These are phyloP conservation scores for Lysiphlebus fabarum DNA, from an alignment of 1,140 invertebrate genomes.

Conservation along the genomic window DNA sequence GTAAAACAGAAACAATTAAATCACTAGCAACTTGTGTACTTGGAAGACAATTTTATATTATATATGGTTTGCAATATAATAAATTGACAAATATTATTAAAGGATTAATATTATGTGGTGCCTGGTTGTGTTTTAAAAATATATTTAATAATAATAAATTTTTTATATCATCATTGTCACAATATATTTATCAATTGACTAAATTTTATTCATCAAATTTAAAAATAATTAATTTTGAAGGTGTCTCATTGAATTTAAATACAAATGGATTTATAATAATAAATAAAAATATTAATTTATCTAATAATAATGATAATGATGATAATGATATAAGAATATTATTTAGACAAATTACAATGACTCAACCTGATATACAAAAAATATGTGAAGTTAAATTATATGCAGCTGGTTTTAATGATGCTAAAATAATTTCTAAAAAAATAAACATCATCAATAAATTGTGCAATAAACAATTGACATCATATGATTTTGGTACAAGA, in stretches of 20 bases:
- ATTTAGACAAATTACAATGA: slow-evolving; percentile 68
- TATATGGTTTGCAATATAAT: slow-evolving; percentile 66
- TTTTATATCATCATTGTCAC: slow-evolving; percentile 56
- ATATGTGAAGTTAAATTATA: slow-evolving; percentile 67
- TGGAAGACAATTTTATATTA: slow-evolving; percentile 64
- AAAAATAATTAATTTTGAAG: slow-evolving; percentile 61
- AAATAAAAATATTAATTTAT: slow-evolving; percentile 64
- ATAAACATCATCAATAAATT: slow-evolving; percentile 61
- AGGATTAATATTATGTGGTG: slow-evolving; percentile 64
- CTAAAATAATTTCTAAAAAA: slow-evolving; percentile 60
- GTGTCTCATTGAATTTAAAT: slow-evolving; percentile 60
- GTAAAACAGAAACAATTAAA: slow-evolving; percentile 71
- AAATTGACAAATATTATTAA: slow-evolving; percentile 59
- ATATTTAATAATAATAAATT: slow-evolving; percentile 62
- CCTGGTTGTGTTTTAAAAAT: slow-evolving; percentile 72
- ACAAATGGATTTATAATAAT: slow-evolving; percentile 62
- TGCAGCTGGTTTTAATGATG: slow-evolving; percentile 64
- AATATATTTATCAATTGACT: slow-evolving; percentile 57
- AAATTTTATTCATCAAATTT: slow-evolving; percentile 55
- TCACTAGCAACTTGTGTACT: slow-evolving; percentile 63
- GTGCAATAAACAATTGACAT: slow-evolving; percentile 62
- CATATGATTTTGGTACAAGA: slow-evolving; percentile 59
- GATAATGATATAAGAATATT: slow-evolving; percentile 64
- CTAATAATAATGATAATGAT: slow-evolving; percentile 56
- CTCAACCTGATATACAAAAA: slow-evolving; percentile 64